Evolutionary conservation across 2,797 vertebrate species (phyloP).

Genomic region (Characodon lateralis): DNA sequence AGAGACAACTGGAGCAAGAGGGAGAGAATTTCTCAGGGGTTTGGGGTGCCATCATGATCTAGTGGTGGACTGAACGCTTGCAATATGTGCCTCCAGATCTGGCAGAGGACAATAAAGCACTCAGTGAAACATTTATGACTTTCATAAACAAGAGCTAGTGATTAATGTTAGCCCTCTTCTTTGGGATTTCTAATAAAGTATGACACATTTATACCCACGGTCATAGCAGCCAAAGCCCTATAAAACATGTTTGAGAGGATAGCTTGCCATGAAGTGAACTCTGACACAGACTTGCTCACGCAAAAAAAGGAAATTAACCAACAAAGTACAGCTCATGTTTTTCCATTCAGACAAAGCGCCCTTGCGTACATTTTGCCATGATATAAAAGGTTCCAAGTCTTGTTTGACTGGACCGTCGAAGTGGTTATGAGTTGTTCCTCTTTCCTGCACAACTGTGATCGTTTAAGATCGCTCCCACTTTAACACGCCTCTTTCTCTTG

Average conservation of each 20-base stretch:
- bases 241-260: slow-evolving; percentile 80
- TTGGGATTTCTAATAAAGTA: slow-evolving; percentile 86
- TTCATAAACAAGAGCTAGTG: slow-evolving; percentile 86
- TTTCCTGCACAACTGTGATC: slow-evolving; percentile 48
- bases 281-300: slow-evolving; percentile 14
- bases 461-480: slow-evolving; percentile 54
- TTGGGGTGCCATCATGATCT: slow-evolving; percentile 46
- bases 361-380: slow-evolving; percentile 46
- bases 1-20: slow-evolving; percentile 18
- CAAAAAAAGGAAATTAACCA: slow-evolving; percentile 63
- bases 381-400: slow-evolving; percentile 47
- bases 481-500: slow-evolving; percentile 43
- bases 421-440: slow-evolving; percentile 12
- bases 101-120: slow-evolving; percentile 81
- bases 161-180: slow-evolving; percentile 86
- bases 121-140: slow-evolving; percentile 86
- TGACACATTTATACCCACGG: slow-evolving; percentile 85
- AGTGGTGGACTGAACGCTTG: slow-evolving; percentile 28
- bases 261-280: slow-evolving; percentile 54
- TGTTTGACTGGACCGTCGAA: slow-evolving; percentile 27
- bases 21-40: slow-evolving; percentile 43
- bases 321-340: slow-evolving; percentile 61
- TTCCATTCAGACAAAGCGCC: slow-evolving; percentile 43
- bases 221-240: slow-evolving; percentile 80
- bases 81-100: slow-evolving; percentile 71